A percentile compares a stretch with the other conserved stretches of the same genome.
phyloP scores from a whole-genome alignment of 2,888 invertebrate genomes.

The Drosophila atripex region DNA sequence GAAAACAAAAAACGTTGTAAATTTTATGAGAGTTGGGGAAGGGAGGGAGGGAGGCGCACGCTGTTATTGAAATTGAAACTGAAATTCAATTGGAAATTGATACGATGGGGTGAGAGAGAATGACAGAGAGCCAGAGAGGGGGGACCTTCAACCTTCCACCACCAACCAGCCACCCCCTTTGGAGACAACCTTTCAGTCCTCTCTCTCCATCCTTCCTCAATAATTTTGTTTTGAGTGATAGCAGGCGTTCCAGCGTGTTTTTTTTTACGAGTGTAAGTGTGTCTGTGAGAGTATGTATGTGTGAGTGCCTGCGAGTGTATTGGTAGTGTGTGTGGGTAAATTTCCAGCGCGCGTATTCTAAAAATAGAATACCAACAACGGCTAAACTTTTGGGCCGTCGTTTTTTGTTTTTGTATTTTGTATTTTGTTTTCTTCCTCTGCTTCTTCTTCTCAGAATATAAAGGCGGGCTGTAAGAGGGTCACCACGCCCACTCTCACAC shows the following conservation, averaged over 20 bases:
- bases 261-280: not conserved
- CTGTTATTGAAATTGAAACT: slow-evolving; percentile 54
- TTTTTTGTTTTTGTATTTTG: slow-evolving; percentile 20
- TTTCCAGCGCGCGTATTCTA: slow-evolving; percentile 74
- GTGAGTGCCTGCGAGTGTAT: slow-evolving; percentile 35
- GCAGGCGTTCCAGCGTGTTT: slow-evolving; percentile 9
- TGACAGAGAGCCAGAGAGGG: not conserved
- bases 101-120: slow-evolving; percentile 23
- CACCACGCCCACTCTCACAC: slow-evolving; percentile 7
- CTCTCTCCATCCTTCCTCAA: slow-evolving; percentile 30
- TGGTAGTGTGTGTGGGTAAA: slow-evolving; percentile 49
- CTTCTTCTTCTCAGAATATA: slow-evolving; percentile 1
- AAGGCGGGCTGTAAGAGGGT: not conserved
- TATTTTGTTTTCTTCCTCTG: not conserved
- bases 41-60: slow-evolving; percentile 2
- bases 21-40: slow-evolving; percentile 12
- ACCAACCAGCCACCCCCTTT: not conserved
- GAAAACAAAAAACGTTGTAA: slow-evolving; percentile 30
- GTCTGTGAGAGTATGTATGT: slow-evolving; percentile 4
- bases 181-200: not conserved
- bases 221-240: slow-evolving; percentile 72
- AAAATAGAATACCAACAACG: slow-evolving; percentile 66
- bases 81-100: slow-evolving; percentile 64
- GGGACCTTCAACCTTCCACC: slow-evolving; percentile 1
- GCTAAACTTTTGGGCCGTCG: slow-evolving; percentile 56